Evolutionary conservation across 1,140 invertebrate species (phyloP).

Genomic region (Cardiocondyla obscurior): DNA sequence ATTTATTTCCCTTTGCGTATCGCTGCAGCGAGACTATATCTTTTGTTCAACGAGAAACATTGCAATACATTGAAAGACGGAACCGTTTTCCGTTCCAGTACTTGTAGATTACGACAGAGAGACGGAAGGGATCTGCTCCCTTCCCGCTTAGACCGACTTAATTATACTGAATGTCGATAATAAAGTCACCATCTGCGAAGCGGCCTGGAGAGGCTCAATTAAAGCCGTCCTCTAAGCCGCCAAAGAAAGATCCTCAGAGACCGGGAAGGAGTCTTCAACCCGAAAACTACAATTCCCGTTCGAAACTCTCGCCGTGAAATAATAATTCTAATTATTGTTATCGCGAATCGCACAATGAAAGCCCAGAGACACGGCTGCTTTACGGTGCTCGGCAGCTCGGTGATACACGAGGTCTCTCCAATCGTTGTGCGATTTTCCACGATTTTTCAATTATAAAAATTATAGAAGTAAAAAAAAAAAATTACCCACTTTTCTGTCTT

Average conservation of each 20-base stretch:
- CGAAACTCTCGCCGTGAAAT: slow-evolving; percentile 55
- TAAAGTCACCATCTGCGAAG: slow-evolving; percentile 74
- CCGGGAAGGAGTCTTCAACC: slow-evolving; percentile 2
- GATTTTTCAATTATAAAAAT: not conserved
- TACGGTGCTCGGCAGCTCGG: not conserved
- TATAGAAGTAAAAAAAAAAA: not conserved
- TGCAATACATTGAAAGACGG: not conserved
- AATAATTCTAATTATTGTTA: slow-evolving; percentile 59
- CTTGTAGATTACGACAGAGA: slow-evolving; percentile 34
- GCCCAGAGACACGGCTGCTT: not conserved
- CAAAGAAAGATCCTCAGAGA: slow-evolving; percentile 40
- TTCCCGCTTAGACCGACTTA: slow-evolving; percentile 62
- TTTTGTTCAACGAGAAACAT: slow-evolving; percentile 1
- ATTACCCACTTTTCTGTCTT: too few relatives aligned
- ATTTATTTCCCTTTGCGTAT: not conserved
- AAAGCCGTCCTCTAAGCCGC: slow-evolving; percentile 68
- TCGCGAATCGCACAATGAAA: slow-evolving; percentile 32
- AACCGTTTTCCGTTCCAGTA: slow-evolving; percentile 35
- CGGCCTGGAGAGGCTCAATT: slow-evolving; percentile 68
- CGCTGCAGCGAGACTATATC: not conserved
- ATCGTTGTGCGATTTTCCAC: not conserved
- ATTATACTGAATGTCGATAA: slow-evolving; percentile 74
- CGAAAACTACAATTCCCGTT: slow-evolving; percentile 49
- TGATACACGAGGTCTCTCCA: not conserved
- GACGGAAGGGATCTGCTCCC: not conserved